phyloP scores from a whole-genome alignment of 35 echinoderm and acorn worm genomes.

The Anneissia japonica region DNA sequence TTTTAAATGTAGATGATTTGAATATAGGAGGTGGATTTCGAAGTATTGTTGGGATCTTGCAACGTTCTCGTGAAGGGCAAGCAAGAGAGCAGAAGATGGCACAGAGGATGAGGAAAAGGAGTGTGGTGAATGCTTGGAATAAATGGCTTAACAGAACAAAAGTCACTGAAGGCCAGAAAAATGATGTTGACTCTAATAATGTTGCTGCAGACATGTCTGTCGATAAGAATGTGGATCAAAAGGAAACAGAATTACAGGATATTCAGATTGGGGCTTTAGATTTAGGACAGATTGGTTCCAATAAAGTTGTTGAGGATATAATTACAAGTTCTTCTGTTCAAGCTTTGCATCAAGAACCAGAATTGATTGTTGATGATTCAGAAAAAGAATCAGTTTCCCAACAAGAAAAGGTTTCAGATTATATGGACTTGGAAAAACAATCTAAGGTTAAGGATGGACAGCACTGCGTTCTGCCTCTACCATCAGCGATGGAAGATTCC shows the following conservation, averaged over 20 bases:
- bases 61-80: neutral
- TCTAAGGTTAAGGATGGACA: neutral
- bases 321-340: no score
- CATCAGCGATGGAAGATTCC: neutral
- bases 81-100: neutral
- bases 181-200: no score
- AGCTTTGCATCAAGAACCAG: no score
- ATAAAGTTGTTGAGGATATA: no score
- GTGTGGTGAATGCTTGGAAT: neutral
- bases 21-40: neutral
- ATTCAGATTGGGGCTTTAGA: no score
- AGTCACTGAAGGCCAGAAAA: no score
- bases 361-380: neutral
- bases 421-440: neutral
- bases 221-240: no score
- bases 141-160: neutral
- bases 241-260: no score
- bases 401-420: no score
- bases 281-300: no score
- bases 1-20: neutral
- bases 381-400: no score
- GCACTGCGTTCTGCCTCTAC: neutral
- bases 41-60: neutral
- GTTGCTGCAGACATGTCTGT: no score
- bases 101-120: neutral